phyloP scores from a whole-genome alignment of 2,113 vertebrate species.

The Uria aalge region DNA sequence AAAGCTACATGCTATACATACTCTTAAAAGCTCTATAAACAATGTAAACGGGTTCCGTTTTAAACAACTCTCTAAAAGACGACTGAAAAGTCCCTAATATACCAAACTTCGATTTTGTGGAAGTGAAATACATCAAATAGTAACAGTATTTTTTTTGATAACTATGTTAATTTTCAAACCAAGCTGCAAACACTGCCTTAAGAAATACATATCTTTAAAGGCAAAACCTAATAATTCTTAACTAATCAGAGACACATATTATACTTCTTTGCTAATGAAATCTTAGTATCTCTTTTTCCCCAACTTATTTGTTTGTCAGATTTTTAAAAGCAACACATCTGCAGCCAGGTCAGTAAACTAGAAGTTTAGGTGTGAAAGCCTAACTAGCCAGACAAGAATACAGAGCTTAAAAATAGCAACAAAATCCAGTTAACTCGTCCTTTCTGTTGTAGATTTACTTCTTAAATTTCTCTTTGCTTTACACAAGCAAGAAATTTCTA shows the following conservation, averaged over 20 bases:
- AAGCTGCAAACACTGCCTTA: not conserved
- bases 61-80: not conserved
- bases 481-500: not conserved
- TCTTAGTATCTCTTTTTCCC: not conserved
- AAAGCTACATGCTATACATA: not conserved
- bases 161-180: not conserved
- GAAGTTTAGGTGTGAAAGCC: not conserved
- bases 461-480: not conserved
- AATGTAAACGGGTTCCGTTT: not conserved
- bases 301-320: not conserved
- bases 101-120: not conserved
- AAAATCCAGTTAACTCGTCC: not conserved
- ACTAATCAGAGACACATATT: not conserved
- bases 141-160: not conserved
- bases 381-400: not conserved
- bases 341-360: not conserved
- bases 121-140: not conserved
- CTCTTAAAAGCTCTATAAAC: not conserved
- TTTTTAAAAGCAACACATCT: not conserved
- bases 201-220: not conserved
- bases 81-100: not conserved
- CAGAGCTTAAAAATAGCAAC: not conserved
- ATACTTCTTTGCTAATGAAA: not conserved
- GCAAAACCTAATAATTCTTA: not conserved
- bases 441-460: not conserved